A percentile compares a stretch with the other conserved stretches of the same genome.
phyloP scores from a whole-genome alignment of 2,113 vertebrate species.

The Eulacestoma nigropectus region DNA sequence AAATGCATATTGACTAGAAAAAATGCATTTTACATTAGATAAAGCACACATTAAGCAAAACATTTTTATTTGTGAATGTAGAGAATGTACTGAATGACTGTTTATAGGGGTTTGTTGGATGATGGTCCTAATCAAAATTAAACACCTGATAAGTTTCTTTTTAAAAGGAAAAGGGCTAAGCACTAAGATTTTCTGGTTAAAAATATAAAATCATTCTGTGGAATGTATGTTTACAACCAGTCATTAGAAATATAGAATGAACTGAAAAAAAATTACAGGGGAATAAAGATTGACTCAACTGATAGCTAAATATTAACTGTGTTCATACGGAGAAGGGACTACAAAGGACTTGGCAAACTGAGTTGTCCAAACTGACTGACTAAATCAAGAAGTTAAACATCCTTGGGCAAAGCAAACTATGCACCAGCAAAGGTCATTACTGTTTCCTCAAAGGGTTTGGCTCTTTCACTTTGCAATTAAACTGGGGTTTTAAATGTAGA shows the following conservation, averaged over 20 bases:
- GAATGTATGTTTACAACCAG: neutral
- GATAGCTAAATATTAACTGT: neutral
- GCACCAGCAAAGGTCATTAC: constrained; percentile 47
- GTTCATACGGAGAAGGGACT: neutral
- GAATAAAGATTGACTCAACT: neutral
- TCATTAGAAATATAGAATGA: neutral
- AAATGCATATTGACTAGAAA: neutral
- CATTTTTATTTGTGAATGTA: neutral
- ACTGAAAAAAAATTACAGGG: neutral
- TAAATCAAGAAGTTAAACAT: constrained; percentile 51
- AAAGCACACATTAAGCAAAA: neutral
- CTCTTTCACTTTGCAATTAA: constrained; percentile 6
- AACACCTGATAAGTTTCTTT: neutral
- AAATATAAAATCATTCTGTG: neutral
- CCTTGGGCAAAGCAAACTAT: constrained; percentile 35
- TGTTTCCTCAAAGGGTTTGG: constrained; percentile 1
- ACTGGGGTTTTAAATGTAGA: neutral
- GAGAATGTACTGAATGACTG: neutral
- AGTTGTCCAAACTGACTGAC: neutral
- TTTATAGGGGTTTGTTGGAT: neutral
- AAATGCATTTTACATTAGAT: neutral
- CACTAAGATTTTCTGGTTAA: neutral
- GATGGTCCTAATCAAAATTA: neutral
- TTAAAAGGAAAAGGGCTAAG: neutral
- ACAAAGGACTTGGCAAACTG: neutral